phyloP scores from a whole-genome alignment of 2,113 vertebrate species.

The Butorides virescens region DNA sequence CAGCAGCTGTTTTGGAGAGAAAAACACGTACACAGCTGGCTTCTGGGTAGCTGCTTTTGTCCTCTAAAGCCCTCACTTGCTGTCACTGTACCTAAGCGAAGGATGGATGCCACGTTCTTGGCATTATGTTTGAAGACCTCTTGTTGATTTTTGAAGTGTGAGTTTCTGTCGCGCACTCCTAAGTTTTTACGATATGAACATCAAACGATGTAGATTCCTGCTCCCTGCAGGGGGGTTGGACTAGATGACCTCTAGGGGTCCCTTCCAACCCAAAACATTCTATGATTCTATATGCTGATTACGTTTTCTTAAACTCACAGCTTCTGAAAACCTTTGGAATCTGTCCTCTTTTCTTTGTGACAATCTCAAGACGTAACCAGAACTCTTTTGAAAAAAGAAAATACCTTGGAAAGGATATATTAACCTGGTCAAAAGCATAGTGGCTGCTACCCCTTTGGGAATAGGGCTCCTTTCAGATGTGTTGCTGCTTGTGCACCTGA shows the following conservation, averaged over 20 bases:
- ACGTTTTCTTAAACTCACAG: not conserved
- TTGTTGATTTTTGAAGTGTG: not conserved
- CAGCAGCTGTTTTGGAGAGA: slow-evolving; percentile 51
- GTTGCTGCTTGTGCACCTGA: slow-evolving; percentile 15
- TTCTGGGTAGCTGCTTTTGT: slow-evolving; percentile 42
- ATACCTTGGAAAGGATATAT: not conserved
- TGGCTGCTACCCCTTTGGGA: not conserved
- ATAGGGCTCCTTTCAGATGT: slow-evolving; percentile 8
- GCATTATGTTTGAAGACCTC: not conserved
- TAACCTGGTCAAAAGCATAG: not conserved
- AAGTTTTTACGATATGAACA: not conserved
- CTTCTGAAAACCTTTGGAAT: slow-evolving; percentile 2
- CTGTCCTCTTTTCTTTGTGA: not conserved
- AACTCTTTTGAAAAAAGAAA: not conserved
- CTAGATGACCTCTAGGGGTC: no score
- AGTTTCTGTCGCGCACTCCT: not conserved
- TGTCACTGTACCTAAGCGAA: not conserved
- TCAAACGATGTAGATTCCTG: not conserved
- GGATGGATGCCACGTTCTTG: not conserved
- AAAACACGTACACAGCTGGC: slow-evolving; percentile 60
- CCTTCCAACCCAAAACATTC: no score
- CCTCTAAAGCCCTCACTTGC: not conserved
- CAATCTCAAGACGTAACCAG: not conserved
- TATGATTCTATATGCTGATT: not conserved
- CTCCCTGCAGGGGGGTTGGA: no score